Evolutionary conservation across 2,888 invertebrate species (phyloP), one percentile per base, ranked within the genome.

Genomic region (Hypolimnas misippus): DNA sequence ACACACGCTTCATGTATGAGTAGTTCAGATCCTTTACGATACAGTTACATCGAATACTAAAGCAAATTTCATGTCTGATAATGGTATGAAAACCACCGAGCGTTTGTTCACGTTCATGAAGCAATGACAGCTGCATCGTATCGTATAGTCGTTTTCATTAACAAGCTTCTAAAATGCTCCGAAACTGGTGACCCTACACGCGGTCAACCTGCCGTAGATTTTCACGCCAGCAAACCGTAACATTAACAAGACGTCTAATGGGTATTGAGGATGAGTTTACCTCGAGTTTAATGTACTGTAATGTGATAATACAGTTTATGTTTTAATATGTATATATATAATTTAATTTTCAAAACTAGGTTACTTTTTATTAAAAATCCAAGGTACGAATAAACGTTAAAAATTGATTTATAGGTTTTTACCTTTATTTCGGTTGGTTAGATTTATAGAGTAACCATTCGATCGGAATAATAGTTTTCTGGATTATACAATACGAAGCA

Each of bases 141-240:
- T 38, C 35, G n/a, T 38, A 12, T 38, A 38, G 35, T 38, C 35
- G n/a, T 38, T 38, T 38, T 38, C 35, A 38, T 38, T 38, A 38
- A 38, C 35, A 38, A 38, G 35, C 35, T n/a, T 38, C 35, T n/a
- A 38, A 38, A 38, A 3, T 38, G 8, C n/a, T 4, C 33, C 33
- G 3, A 4, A 33, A 33, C 33, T 33, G 33, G 33, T 7, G 33
- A n/a, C 35, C 35, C n/a, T 12, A 38, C 35, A 38, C n/a, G n/a
- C 35, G 35, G n/a, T 38, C n/a, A 38, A 38, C 5, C 25, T 38
- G n/a, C 12, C n/a, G n/a, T 38, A 38, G n/a, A 38, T n/a, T 38
- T 38, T 38, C 35, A 38, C 12, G 33, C 12, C n/a, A 38, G n/a
- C n/a, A 38, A n/a, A 38, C 35, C n/a, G 35, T 38, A n/a, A 38